phyloP scores from a whole-genome alignment of 1,140 invertebrate genomes.

The Leptoteleia sp. region DNA sequence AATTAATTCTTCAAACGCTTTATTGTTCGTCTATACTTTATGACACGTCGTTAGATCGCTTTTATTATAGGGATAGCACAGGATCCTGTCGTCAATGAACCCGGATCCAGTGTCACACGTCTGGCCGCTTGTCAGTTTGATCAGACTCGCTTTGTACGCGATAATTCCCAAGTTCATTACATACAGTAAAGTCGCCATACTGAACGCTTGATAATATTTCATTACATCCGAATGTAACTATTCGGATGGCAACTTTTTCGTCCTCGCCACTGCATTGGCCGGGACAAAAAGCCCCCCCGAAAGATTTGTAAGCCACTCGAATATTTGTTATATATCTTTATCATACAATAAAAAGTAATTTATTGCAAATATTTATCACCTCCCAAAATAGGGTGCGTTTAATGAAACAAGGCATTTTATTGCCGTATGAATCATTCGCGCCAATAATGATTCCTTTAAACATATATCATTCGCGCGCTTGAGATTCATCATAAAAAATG shows the following conservation, averaged over 20 bases:
- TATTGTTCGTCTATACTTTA: conserved; percentile 73
- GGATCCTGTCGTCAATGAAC: conserved; percentile 37
- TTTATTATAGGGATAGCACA: conserved; percentile 68
- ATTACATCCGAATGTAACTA: conserved; percentile 1
- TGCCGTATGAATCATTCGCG: conserved; percentile 57
- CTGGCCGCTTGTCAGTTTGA: conserved; percentile 28
- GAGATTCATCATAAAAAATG: conserved; percentile 62
- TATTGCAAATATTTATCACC: conserved; percentile 58
- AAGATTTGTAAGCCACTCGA: conserved; percentile 21
- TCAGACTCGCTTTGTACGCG: conserved; percentile 4
- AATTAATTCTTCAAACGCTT: conserved; percentile 77
- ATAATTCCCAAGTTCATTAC: conserved; percentile 39
- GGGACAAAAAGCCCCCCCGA: conserved; percentile 2
- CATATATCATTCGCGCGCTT: conserved; percentile 57
- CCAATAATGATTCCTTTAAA: conserved; percentile 54
- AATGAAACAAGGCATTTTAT: conserved; percentile 60
- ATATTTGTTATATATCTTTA: conserved; percentile 39
- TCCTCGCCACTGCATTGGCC: neutral
- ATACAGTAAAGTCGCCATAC: conserved; percentile 10
- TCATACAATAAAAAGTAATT: conserved; percentile 54
- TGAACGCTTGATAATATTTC: conserved; percentile 16
- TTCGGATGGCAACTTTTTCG: conserved; percentile 1
- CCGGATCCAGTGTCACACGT: conserved; percentile 56
- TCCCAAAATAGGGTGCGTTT: conserved; percentile 48
- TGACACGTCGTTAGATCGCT: conserved; percentile 69